A percentile compares a stretch with the other conserved stretches of the same genome.
Conservation (phyloP, 2,113 vertebrate species). For the Sorex araneus region DNA sequence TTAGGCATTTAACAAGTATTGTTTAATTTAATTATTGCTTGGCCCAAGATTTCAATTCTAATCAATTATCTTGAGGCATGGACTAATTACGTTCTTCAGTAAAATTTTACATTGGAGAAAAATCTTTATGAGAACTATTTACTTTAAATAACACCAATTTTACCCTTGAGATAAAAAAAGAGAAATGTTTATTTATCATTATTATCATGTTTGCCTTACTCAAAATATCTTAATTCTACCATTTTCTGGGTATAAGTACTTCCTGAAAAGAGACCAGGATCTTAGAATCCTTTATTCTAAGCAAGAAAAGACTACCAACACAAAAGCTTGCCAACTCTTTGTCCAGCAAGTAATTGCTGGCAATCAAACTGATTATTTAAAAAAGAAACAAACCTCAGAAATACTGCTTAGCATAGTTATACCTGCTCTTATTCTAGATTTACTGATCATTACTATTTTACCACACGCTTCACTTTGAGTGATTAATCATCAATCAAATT, state of each 20-base stretch:
- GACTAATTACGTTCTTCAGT: constrained; percentile 19
- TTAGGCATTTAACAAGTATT: constrained; percentile 1
- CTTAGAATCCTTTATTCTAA: constrained; percentile 40
- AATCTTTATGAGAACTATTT: constrained; percentile 28
- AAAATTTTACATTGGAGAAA: constrained; percentile 22
- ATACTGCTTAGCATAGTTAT: neutral
- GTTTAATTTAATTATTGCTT: constrained; percentile 25
- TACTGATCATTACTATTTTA: constrained; percentile 67
- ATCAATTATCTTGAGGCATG: neutral
- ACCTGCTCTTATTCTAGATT: constrained; percentile 46
- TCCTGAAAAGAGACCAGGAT: constrained; percentile 35
- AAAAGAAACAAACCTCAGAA: constrained; percentile 62
- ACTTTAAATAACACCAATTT: constrained; percentile 32
- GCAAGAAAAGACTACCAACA: neutral
- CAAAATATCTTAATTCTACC: constrained; percentile 15
- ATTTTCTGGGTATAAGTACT: neutral
- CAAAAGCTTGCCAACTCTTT: constrained; percentile 47
- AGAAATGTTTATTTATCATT: constrained; percentile 16
- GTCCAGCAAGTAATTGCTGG: constrained; percentile 32
- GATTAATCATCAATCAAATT: constrained; percentile 71
- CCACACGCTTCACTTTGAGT: constrained; percentile 63
- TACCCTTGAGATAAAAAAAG: constrained; percentile 44
- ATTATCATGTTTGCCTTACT: constrained; percentile 13
- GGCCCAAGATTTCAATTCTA: constrained; percentile 26
- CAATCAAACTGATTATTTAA: constrained; percentile 52